phyloP scores from a whole-genome alignment of 1,140 invertebrate species.

The Propsilocerus akamusi region DNA sequence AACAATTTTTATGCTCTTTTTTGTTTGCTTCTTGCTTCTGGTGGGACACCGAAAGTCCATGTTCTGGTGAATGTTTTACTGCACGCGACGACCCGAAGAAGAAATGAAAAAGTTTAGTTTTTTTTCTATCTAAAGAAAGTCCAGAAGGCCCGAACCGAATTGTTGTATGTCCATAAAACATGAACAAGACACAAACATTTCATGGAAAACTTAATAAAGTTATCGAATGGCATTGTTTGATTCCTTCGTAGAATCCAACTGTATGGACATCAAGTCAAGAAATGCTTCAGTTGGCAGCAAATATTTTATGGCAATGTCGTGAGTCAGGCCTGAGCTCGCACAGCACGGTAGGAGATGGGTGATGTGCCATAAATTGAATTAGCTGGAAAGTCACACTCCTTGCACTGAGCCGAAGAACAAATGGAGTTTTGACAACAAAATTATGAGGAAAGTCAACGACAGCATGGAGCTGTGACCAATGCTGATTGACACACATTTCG shows the following conservation, averaged over 20 bases:
- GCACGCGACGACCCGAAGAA: neutral
- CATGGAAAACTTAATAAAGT: constrained; percentile 3
- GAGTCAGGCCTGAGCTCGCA: too few species aligned
- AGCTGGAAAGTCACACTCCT: neutral
- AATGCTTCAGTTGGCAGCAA: too few species aligned
- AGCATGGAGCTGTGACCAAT: too few species aligned
- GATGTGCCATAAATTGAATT: neutral
- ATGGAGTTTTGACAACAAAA: too few species aligned
- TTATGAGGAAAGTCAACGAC: too few species aligned
- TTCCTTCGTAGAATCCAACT: constrained; percentile 1
- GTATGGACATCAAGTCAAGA: constrained; percentile 3
- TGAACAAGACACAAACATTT: neutral
- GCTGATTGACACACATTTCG: too few species aligned
- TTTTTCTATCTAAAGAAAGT: constrained; percentile 3
- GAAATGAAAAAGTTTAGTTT: too few species aligned
- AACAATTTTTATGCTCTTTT: neutral
- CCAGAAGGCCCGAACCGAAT: neutral
- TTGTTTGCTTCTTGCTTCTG: neutral
- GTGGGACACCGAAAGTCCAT: too few species aligned
- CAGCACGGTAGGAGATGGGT: neutral
- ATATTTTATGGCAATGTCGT: constrained; percentile 2
- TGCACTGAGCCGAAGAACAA: too few species aligned
- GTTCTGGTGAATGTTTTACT: constrained; percentile 1
- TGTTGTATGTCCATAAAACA: neutral
- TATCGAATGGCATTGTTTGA: neutral